A percentile compares a stretch with the other conserved stretches of the same genome.
These are phyloP conservation scores for Automeris io DNA, from an alignment of 2,888 invertebrate genomes.

Conservation along the genomic window DNA sequence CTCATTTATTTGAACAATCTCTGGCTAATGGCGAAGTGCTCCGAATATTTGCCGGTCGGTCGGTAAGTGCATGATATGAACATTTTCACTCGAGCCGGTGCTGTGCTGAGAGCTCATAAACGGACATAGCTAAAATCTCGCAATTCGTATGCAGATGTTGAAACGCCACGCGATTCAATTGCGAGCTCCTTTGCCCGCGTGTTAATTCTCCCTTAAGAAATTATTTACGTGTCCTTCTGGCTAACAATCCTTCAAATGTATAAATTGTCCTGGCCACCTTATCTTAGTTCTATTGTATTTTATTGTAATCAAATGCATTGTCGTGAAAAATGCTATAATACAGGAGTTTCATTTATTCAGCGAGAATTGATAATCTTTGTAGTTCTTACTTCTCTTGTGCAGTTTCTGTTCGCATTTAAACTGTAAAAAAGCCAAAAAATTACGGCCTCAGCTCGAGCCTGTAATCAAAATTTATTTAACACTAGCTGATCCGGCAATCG, in stretches of 20 bases:
- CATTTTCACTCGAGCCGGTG: constrained; percentile 25
- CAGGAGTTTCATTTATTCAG: too few species aligned
- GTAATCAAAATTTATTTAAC: too few species aligned
- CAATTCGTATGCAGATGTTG: constrained; percentile 57
- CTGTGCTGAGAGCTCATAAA: too few species aligned
- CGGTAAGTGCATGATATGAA: constrained; percentile 18
- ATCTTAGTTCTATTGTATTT: too few species aligned
- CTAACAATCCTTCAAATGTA: constrained; percentile 13
- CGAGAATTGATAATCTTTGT: too few species aligned
- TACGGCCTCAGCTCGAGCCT: too few species aligned
- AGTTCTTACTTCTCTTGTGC: too few species aligned
- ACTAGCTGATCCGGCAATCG: too few species aligned
- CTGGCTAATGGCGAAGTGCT: constrained; percentile 27
- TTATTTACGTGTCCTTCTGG: constrained; percentile 24
- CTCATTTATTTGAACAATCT: constrained; percentile 18
- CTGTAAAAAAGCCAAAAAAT: too few species aligned
- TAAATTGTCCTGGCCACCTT: too few species aligned
- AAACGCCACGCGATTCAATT: constrained; percentile 29
- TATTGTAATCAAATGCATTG: too few species aligned
- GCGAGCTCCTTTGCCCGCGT: constrained; percentile 18
- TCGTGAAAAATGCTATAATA: too few species aligned
- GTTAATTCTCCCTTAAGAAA: constrained; percentile 11
- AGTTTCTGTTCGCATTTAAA: constrained; percentile 3
- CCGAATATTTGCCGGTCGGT: constrained; percentile 31
- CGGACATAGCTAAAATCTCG: constrained; percentile 23